These are phyloP conservation scores for Pseudomyrmex flavicornis DNA, from an alignment of 1,140 invertebrate species.

Conservation along the genomic window DNA sequence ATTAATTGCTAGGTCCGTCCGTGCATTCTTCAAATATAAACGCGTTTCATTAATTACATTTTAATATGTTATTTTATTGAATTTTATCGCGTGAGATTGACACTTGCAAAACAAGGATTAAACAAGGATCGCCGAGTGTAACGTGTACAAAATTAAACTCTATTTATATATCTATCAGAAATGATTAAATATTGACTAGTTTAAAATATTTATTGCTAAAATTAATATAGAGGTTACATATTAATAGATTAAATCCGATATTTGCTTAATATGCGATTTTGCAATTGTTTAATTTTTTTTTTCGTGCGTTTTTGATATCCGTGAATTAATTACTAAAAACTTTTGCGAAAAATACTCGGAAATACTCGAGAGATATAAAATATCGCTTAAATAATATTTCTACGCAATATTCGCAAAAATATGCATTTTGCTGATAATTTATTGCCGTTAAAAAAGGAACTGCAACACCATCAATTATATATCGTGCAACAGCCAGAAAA, in stretches of 20 bases:
- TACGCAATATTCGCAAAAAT: conserved; percentile 39
- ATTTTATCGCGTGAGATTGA: conserved; percentile 34
- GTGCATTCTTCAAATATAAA: conserved; percentile 37
- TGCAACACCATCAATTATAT: conserved; percentile 25
- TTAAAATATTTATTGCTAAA: too few relatives aligned
- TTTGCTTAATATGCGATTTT: conserved; percentile 12
- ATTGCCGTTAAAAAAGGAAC: neutral
- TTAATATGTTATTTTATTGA: conserved; percentile 38
- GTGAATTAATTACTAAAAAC: conserved; percentile 19
- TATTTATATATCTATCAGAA: conserved; percentile 16
- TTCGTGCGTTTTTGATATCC: conserved; percentile 1
- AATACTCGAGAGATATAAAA: neutral
- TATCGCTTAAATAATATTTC: conserved; percentile 35
- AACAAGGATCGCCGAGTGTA: conserved; percentile 18
- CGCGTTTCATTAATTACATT: conserved; percentile 49
- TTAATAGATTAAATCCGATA: conserved; percentile 36
- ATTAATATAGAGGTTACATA: neutral
- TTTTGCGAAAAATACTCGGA: conserved; percentile 7
- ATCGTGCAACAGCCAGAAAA: conserved; percentile 33
- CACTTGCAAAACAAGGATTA: conserved; percentile 34
- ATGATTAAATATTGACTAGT: neutral
- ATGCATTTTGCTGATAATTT: conserved; percentile 9
- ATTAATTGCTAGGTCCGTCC: conserved; percentile 33
- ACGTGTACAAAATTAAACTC: conserved; percentile 12
- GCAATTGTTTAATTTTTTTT: neutral